Evolutionary conservation across 92 coral and sea anemone species (phyloP), one percentile per base, ranked within the genome.

Genomic region (Umimayanthus kanabou): DNA sequence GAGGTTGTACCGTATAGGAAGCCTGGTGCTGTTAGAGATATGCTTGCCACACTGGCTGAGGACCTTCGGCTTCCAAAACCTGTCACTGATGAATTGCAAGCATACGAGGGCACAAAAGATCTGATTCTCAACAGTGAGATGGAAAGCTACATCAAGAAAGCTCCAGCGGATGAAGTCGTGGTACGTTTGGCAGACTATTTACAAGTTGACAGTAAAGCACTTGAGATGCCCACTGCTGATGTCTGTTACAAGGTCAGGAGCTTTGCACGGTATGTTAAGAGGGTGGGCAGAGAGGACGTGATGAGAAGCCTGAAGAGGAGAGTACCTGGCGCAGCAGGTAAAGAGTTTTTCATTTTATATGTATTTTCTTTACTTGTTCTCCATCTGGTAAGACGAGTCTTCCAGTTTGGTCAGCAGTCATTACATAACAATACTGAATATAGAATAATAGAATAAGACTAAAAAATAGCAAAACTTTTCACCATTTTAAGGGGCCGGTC

Each of bases 201-300:
- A 25, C 76, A 71, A 37, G 76, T 71, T 71, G 76, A 71, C 76
- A 71, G 76, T 71, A 71, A 25, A 71, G 76, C 76, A 37, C 37
- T 71, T 20, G 76, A 71, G 39, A 71, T 71, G 18, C 40, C 76
- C 4, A 9, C 40, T n/a, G 10, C 76, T 71, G 76, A 71, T 6
- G 18, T 71, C 39, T 71, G 76, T 71, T 26, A 9, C 18, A 71
- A 71, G 76, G 76, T 71, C 40, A 71, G 76, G 76, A 0, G 76
- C 76, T 71, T 71, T 5, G 76, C 37, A 29, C 76, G 76, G 76
- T 71, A 9, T 71, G 76, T 37, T 11, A 71, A 71, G 76, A 28
- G 16, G 37, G 29, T 71, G 20, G 18, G 30, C 20, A 71, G 39
- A 71, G 16, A 71, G 76, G 76, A 71, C 29, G 76, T 71, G 16